Conservation (phyloP, 2,113 vertebrate species). For the Columbina picui region DNA sequence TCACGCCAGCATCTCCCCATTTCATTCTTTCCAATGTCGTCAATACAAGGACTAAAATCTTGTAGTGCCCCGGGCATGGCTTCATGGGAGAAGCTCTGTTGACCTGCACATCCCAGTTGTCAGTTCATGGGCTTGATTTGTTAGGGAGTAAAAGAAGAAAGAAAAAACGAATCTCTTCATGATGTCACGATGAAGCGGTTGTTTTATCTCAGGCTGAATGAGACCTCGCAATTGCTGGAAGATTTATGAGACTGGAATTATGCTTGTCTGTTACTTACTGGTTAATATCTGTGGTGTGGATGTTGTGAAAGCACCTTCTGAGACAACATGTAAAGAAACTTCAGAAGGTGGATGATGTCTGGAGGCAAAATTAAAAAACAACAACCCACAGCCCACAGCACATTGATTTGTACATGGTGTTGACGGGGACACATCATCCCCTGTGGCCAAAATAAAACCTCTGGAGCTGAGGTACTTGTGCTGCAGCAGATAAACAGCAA, state of each 20-base stretch:
- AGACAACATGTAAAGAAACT: neutral
- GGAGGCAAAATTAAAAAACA: neutral
- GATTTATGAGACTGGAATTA: conserved; percentile 39
- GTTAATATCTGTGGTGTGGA: neutral
- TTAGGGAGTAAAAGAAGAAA: neutral
- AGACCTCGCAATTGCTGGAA: neutral
- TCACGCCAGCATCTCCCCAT: neutral
- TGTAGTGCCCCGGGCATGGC: neutral
- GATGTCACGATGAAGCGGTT: neutral
- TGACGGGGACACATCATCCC: neutral
- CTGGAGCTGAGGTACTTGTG: neutral
- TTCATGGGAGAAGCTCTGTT: neutral
- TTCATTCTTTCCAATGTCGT: neutral
- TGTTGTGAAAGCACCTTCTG: conserved; percentile 23
- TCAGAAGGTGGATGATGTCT: conserved; percentile 27
- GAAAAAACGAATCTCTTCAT: neutral
- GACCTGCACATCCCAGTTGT: neutral
- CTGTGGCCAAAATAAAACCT: neutral
- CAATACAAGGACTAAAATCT: neutral
- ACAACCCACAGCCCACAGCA: neutral
- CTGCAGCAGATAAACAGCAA: neutral
- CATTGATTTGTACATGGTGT: neutral
- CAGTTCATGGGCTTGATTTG: neutral
- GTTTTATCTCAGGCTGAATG: conserved; percentile 34
- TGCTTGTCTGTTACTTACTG: neutral